Conservation (phyloP, 2,797 vertebrate species). For the Catostomus latipinnis region DNA sequence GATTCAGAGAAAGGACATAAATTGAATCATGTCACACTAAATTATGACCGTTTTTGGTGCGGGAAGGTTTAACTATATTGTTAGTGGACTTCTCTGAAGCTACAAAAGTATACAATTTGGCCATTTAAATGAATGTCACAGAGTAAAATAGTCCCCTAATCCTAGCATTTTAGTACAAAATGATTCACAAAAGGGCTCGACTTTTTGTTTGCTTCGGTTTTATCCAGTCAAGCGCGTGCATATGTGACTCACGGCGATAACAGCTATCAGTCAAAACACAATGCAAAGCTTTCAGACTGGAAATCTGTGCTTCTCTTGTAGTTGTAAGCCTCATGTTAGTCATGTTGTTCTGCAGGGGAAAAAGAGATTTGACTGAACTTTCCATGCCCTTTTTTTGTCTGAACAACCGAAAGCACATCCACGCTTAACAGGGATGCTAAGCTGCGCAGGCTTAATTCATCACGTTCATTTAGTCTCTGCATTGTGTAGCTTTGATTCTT, state of each 20-base stretch:
- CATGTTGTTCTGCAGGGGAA: constrained; percentile 2
- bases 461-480: constrained; percentile 5
- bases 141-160: constrained; percentile 1
- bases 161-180: not conserved
- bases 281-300: not conserved
- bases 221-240: constrained; percentile 10
- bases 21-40: too few species aligned
- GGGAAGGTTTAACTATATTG: not conserved
- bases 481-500: not conserved
- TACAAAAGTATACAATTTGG: not conserved
- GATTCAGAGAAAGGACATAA: not conserved
- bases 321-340: not conserved
- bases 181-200: constrained; percentile 4
- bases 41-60: not conserved
- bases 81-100: not conserved
- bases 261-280: constrained; percentile 16
- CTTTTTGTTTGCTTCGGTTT: constrained; percentile 27
- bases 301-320: constrained; percentile 19
- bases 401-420: constrained; percentile 10
- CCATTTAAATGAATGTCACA: not conserved
- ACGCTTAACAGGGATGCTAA: not conserved
- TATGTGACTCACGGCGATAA: constrained; percentile 21
- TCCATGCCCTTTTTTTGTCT: not conserved
- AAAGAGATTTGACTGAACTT: constrained; percentile 5
- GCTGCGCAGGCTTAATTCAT: not conserved